phyloP scores from a whole-genome alignment of 1,140 invertebrate genomes.

The Drosophila aff. region DNA sequence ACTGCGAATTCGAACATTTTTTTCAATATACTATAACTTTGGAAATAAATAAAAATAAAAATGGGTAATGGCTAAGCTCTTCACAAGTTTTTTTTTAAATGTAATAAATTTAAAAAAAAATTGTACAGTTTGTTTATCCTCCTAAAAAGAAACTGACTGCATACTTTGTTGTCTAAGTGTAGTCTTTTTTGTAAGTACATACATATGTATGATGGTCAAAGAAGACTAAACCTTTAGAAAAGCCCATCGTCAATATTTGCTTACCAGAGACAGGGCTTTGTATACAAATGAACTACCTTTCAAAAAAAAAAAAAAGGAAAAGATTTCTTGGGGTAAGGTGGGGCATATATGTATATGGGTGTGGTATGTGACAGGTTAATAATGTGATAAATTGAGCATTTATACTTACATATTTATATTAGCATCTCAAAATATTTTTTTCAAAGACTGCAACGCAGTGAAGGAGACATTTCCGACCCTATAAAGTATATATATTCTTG shows the following conservation, averaged over 20 bases:
- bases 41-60: no score
- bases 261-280: neutral
- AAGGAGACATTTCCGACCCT: no score
- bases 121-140: neutral
- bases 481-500: no score
- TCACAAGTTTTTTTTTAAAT: no score
- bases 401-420: neutral
- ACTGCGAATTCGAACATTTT: no score
- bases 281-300: neutral
- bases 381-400: neutral
- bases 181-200: neutral
- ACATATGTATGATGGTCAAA: neutral
- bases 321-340: neutral
- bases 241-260: conserved; percentile 8
- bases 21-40: no score
- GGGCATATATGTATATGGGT: neutral
- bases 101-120: no score
- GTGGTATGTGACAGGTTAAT: neutral
- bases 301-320: neutral
- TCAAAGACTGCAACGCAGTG: no score
- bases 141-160: neutral
- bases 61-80: no score
- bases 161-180: neutral
- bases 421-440: no score
- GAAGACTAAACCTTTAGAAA: conserved; percentile 4